Conservation (phyloP, 30 jellyfish, hydroid and myxozoan species). For the Pelagia noctiluca region DNA sequence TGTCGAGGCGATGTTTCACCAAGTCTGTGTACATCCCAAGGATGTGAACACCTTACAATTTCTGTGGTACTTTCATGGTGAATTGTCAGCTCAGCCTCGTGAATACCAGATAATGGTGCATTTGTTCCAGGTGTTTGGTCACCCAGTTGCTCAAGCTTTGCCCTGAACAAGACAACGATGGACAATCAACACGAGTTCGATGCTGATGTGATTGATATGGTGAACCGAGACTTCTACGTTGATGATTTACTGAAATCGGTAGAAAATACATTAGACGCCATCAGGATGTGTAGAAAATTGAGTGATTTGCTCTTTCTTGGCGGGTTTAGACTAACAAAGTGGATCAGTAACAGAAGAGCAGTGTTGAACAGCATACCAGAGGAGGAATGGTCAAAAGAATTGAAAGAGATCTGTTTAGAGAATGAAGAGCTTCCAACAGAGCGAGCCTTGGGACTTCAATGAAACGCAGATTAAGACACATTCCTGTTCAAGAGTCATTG, state of each 20-base stretch:
- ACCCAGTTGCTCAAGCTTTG: slow-evolving; percentile 33
- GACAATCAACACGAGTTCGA: slow-evolving; percentile 33
- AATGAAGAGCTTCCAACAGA: slow-evolving; percentile 42
- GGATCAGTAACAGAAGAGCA: slow-evolving; percentile 16
- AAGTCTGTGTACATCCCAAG: slow-evolving; percentile 45
- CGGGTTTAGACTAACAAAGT: slow-evolving; percentile 53
- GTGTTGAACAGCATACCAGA: slow-evolving; percentile 25
- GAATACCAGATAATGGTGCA: slow-evolving; percentile 56
- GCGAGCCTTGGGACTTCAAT: slow-evolving; percentile 52
- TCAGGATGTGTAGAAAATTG: slow-evolving; percentile 12
- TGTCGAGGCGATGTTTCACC: slow-evolving; percentile 64
- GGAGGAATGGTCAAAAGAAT: slow-evolving; percentile 26
- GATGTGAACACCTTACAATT: slow-evolving; percentile 40
- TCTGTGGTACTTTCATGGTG: slow-evolving; percentile 53
- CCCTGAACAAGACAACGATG: slow-evolving; percentile 32
- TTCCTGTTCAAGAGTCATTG: not conserved
- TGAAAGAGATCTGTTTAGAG: slow-evolving; percentile 17
- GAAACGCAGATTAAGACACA: slow-evolving; percentile 6
- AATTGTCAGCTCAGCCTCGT: slow-evolving; percentile 3
- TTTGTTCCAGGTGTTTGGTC: slow-evolving; percentile 15
- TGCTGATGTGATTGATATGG: slow-evolving; percentile 2
- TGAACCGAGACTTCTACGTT: slow-evolving; percentile 42
- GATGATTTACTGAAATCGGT: slow-evolving; percentile 46
- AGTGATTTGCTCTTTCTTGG: slow-evolving; percentile 11
- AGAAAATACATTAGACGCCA: slow-evolving; percentile 11